Evolutionary conservation across 2,797 vertebrate genomes (phyloP).

Genomic region (Botia almorhae): DNA sequence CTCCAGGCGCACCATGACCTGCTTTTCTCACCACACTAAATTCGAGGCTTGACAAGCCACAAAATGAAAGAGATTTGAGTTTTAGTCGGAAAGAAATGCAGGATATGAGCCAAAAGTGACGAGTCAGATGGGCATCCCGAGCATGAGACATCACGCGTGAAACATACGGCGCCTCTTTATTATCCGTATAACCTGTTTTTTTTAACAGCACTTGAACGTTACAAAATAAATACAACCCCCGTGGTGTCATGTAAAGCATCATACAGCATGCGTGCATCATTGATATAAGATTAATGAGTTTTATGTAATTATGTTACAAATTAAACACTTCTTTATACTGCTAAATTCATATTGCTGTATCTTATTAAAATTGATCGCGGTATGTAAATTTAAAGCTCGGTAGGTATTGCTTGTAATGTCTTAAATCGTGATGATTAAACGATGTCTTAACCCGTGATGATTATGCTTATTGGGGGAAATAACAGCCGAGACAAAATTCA

Average conservation of each 20-base stretch:
- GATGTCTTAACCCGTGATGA: background rate
- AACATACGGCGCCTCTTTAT: slow-evolving; percentile 8
- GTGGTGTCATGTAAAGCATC: background rate
- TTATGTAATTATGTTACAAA: background rate
- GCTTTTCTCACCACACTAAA: slow-evolving; percentile 79
- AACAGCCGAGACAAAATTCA: slow-evolving; percentile 75
- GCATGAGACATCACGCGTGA: slow-evolving; percentile 58
- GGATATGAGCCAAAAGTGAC: slow-evolving; percentile 77
- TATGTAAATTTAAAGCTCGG: background rate
- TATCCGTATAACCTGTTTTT: background rate
- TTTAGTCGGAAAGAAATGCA: slow-evolving; percentile 73
- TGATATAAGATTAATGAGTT: slow-evolving; percentile 13
- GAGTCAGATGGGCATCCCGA: slow-evolving; percentile 66
- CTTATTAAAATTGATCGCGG: slow-evolving; percentile 32
- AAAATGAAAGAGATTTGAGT: slow-evolving; percentile 72
- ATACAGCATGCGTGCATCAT: background rate
- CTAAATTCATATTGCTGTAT: slow-evolving; percentile 14
- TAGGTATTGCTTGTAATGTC: slow-evolving; percentile 45
- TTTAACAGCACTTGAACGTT: background rate
- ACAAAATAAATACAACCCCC: background rate
- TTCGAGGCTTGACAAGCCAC: slow-evolving; percentile 75
- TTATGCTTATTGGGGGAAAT: slow-evolving; percentile 50
- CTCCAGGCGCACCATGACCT: slow-evolving; percentile 77
- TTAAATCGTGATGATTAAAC: slow-evolving; percentile 43
- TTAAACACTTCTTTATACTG: background rate